Evolutionary conservation across 2,888 invertebrate genomes (phyloP).

Genomic region (Carpatolechia fugitivella): DNA sequence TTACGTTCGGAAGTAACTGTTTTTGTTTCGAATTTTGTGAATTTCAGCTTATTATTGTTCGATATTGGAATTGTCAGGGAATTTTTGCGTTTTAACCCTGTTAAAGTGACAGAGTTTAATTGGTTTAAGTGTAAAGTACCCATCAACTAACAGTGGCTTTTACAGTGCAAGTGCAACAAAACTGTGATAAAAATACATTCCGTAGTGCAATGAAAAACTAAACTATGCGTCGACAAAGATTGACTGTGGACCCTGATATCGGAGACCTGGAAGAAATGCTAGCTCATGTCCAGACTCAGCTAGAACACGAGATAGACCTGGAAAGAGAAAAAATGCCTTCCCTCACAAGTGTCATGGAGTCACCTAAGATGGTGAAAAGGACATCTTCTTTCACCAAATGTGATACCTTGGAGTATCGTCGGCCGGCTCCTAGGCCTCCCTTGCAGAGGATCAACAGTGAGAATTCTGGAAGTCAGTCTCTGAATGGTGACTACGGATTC

Average conservation of each 20-base stretch:
- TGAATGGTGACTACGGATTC: slow-evolving; percentile 38
- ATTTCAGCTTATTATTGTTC: no score
- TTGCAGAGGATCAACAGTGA: slow-evolving; percentile 40
- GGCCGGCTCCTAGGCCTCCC: slow-evolving; percentile 46
- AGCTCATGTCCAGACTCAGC: slow-evolving; percentile 67
- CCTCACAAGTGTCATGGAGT: slow-evolving; percentile 57
- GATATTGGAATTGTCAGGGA: no score
- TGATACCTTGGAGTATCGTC: slow-evolving; percentile 49
- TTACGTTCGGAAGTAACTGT: not conserved
- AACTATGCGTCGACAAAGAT: slow-evolving; percentile 58
- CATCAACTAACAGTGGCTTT: slow-evolving; percentile 18
- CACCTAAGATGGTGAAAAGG: slow-evolving; percentile 57
- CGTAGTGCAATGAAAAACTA: slow-evolving; percentile 4
- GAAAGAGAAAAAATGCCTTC: slow-evolving; percentile 66
- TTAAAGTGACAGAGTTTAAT: no score
- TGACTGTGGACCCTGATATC: slow-evolving; percentile 65
- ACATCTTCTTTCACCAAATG: slow-evolving; percentile 49
- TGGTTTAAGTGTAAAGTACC: slow-evolving; percentile 9
- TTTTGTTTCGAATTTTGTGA: not conserved
- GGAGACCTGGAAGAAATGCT: slow-evolving; percentile 74
- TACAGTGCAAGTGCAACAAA: slow-evolving; percentile 17
- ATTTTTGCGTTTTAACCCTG: no score
- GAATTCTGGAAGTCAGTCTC: slow-evolving; percentile 34
- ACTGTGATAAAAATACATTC: slow-evolving; percentile 21
- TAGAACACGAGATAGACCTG: slow-evolving; percentile 68